A percentile compares a stretch with the other conserved stretches of the same genome.
phyloP scores from a whole-genome alignment of 64 coral and sea anemone genomes.

The Trachythela sp. region DNA sequence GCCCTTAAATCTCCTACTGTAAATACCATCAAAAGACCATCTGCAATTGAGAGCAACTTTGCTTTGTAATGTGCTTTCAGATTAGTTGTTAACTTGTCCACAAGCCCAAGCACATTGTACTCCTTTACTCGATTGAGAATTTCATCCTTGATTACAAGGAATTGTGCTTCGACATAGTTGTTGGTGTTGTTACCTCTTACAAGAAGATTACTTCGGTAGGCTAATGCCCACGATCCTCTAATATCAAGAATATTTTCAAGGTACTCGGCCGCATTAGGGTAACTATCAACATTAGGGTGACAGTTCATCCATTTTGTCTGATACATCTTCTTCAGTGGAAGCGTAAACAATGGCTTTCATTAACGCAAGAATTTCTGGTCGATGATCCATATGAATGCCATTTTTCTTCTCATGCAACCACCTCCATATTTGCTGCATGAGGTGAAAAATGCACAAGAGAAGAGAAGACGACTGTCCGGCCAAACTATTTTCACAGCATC shows the following conservation, averaged over 20 bases:
- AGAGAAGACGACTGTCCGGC: neutral
- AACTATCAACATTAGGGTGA: neutral
- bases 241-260: neutral
- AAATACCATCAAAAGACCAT: neutral
- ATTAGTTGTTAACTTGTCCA: neutral
- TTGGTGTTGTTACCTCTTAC: neutral
- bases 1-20: neutral
- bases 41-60: neutral
- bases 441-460: neutral
- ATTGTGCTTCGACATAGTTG: neutral
- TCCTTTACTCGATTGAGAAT: neutral
- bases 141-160: neutral
- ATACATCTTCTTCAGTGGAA: neutral
- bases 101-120: neutral
- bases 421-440: neutral
- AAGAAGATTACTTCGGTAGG: neutral
- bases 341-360: neutral
- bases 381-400: neutral
- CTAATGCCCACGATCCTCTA: neutral
- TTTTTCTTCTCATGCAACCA: neutral
- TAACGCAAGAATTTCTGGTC: neutral
- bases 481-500: neutral
- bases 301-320: neutral
- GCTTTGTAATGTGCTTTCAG: neutral
- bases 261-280: neutral